phyloP scores from a whole-genome alignment of 2,797 vertebrate genomes.

The Mus spretus region DNA sequence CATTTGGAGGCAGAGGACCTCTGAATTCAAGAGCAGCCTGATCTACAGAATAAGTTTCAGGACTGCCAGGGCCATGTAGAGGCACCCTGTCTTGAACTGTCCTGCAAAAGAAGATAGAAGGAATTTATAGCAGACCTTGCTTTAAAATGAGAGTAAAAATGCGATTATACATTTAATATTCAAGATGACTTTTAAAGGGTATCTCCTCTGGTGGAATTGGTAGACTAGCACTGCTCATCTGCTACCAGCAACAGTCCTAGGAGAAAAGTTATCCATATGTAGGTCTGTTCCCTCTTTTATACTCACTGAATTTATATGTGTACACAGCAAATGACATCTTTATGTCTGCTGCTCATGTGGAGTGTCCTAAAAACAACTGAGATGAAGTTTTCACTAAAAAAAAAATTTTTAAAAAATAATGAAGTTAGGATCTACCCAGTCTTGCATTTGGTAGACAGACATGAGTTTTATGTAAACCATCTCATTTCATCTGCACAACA shows the following conservation, averaged over 20 bases:
- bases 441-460: neutral
- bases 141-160: conserved; percentile 6
- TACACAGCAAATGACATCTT: neutral
- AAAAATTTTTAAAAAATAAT: neutral
- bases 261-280: neutral
- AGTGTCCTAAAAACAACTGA: neutral
- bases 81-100: neutral
- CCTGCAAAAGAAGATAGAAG: neutral
- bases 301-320: neutral
- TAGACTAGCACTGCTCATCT: neutral
- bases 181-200: neutral
- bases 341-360: neutral
- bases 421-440: neutral
- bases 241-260: neutral
- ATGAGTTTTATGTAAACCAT: neutral
- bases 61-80: neutral
- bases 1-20: neutral
- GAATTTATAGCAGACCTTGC: neutral
- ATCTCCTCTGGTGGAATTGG: neutral
- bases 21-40: neutral
- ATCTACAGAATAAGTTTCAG: neutral
- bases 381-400: neutral
- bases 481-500: conserved; percentile 7
- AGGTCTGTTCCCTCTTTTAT: neutral
- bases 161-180: neutral